Evolutionary conservation across 2,797 vertebrate genomes (phyloP).

Genomic region (Argyrosomus regius): DNA sequence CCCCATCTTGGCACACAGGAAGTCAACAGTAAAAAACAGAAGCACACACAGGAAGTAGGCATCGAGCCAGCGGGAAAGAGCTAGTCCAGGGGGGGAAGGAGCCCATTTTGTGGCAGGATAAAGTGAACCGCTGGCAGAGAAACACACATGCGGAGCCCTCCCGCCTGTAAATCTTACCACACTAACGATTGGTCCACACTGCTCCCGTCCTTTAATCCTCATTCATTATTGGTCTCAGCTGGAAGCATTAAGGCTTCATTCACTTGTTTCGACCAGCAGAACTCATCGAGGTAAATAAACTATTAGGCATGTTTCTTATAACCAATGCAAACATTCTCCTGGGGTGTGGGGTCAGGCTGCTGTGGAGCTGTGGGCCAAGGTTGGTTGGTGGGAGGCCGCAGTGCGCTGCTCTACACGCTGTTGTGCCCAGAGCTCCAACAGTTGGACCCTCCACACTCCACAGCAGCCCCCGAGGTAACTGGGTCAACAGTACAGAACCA

Average conservation of each 20-base stretch:
- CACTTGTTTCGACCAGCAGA: constrained; percentile 48
- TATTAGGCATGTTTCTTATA: constrained; percentile 65
- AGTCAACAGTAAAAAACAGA: constrained; percentile 77
- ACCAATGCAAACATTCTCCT: constrained; percentile 67
- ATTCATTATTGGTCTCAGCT: constrained; percentile 78
- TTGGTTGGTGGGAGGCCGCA: constrained; percentile 56
- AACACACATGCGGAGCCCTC: constrained; percentile 56
- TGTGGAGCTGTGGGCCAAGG: constrained; percentile 55
- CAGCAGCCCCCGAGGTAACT: constrained; percentile 69
- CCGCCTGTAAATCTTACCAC: constrained; percentile 74
- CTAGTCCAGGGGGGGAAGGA: constrained; percentile 57
- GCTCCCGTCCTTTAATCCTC: constrained; percentile 74
- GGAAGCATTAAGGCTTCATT: constrained; percentile 65
- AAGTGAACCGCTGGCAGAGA: constrained; percentile 65
- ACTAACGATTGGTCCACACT: constrained; percentile 67
- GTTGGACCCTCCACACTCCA: constrained; percentile 50
- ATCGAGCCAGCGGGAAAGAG: constrained; percentile 62
- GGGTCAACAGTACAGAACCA: constrained; percentile 75
- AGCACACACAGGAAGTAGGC: constrained; percentile 78
- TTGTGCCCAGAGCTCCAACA: constrained; percentile 36
- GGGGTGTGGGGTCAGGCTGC: constrained; percentile 57
- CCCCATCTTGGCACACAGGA: constrained; percentile 76
- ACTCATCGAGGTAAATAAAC: constrained; percentile 76
- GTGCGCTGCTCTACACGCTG: constrained; percentile 29
- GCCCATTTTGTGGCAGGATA: constrained; percentile 63